Base-by-base conservation (phyloP, 2,113 vertebrate species). In the Chitala chitala region DNA sequence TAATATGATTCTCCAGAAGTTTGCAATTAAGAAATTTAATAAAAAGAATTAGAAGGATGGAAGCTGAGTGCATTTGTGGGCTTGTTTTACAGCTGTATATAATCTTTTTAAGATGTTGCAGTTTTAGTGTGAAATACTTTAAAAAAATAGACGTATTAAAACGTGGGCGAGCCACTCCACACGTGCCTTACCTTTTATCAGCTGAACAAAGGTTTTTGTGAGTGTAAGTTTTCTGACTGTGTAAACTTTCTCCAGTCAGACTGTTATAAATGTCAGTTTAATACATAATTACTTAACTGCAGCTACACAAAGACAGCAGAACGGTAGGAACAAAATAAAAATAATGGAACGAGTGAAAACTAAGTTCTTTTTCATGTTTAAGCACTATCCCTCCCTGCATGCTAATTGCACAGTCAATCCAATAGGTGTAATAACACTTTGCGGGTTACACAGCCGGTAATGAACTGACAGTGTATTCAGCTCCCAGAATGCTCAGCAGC, bases 401-500 rank as follows among this genome's bases (percentile, higher is more conserved):
- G 78, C 82, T 92, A 90, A 92, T 87, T 86, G 89, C 87, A 79
- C 79, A 71, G 69, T 78, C 81, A 84, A 82, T 86, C 83, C 88
- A 89, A 92, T 88, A 89, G 91, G 88, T 92, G 87, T 89, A 89
- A 92, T 89, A 85, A 88, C 84, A 75, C 73, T 91, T 88, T 78
- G 61, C 74, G 71, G 84, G 88, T 87, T 92, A 85, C 89, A 87
- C 82, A 85, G 77, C 85, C 89, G 88, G 90, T 92, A 92, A 92
- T 91, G 91, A 93, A 93, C 90, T 89, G 87, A 93, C 91, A 93
- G 89, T 83, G 89, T 91, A 91, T 94, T 96, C 93, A 93, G 90
- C 90, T n/a, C 93, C 89, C 92, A 93, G 93, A 92, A 93, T 93
- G 92, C 89, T 90, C 87, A 81, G 89, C 93, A 93, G 92, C 87